These are phyloP conservation scores for Lytechinus variegatus DNA, from an alignment of 35 echinoderm and acorn worm species.

Conservation along the genomic window DNA sequence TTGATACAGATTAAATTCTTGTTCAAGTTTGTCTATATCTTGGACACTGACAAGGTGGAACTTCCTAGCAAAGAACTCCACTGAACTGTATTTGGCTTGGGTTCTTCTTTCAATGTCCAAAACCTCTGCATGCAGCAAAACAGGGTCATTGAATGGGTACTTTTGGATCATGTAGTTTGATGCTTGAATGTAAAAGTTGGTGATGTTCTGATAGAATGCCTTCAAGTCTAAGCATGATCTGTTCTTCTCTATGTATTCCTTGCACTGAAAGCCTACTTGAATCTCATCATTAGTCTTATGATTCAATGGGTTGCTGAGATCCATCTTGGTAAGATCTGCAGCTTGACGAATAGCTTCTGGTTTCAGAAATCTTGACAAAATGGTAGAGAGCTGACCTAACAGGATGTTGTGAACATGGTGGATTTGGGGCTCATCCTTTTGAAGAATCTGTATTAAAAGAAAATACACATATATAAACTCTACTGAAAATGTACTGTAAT, in stretches of 20 bases:
- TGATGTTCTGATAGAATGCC: neutral
- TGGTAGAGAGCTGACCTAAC: neutral
- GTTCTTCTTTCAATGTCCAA: neutral
- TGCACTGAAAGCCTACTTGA: slow-evolving; percentile 7
- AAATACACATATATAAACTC: too few relatives aligned
- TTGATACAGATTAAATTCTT: too few relatives aligned
- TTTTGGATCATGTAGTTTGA: neutral
- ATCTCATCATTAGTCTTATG: neutral
- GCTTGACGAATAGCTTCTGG: neutral
- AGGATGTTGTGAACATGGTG: neutral
- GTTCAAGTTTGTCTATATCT: too few relatives aligned
- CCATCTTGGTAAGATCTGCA: neutral
- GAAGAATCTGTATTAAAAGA: neutral
- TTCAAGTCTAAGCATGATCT: neutral
- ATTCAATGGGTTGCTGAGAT: neutral
- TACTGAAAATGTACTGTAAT: too few relatives aligned
- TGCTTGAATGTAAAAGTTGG: neutral
- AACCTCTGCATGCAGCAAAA: neutral
- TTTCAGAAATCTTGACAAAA: slow-evolving; percentile 6
- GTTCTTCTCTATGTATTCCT: neutral
- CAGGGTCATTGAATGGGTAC: neutral
- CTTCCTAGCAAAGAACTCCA: neutral
- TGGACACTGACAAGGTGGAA: neutral
- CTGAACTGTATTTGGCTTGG: neutral
- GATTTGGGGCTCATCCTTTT: slow-evolving; percentile 19